phyloP scores from a whole-genome alignment of 2,113 vertebrate species.

The Datnioides undecimradiatus region DNA sequence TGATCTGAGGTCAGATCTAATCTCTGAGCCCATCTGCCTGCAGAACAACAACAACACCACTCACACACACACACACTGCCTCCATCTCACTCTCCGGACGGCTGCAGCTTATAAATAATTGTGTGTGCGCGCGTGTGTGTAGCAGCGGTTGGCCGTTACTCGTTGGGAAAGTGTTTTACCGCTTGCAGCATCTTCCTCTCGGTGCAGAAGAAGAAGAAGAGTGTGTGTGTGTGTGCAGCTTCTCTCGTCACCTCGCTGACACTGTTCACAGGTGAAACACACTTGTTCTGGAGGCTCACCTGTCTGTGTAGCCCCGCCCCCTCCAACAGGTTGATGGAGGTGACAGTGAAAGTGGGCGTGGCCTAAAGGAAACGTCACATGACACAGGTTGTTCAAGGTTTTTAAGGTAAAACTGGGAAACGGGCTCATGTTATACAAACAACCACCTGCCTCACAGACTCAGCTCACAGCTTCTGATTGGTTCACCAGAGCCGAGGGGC shows the following conservation, averaged over 20 bases:
- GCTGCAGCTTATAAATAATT: slow-evolving; percentile 35
- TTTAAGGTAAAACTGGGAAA: no score
- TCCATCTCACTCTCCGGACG: slow-evolving; percentile 16
- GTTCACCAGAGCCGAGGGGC: no score
- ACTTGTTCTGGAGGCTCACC: no score
- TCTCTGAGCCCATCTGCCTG: slow-evolving; percentile 71
- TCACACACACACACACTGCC: background rate
- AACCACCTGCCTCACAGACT: no score
- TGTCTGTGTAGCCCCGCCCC: background rate
- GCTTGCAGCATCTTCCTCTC: slow-evolving; percentile 67
- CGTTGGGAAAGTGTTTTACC: slow-evolving; percentile 52
- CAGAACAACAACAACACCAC: slow-evolving; percentile 31
- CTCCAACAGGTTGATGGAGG: background rate
- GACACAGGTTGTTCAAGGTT: no score
- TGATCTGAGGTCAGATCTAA: slow-evolving; percentile 73
- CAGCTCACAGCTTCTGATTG: no score
- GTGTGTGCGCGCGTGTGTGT: slow-evolving; percentile 10
- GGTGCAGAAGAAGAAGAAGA: slow-evolving; percentile 23
- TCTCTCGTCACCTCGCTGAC: no score
- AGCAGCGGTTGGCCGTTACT: slow-evolving; percentile 44
- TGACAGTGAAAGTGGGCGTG: background rate
- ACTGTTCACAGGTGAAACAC: no score
- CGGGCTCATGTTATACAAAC: no score
- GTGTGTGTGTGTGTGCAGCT: no score
- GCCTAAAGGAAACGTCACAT: background rate